phyloP scores from a whole-genome alignment of 1,140 invertebrate species.

The Amphibalanus amphitrite region DNA sequence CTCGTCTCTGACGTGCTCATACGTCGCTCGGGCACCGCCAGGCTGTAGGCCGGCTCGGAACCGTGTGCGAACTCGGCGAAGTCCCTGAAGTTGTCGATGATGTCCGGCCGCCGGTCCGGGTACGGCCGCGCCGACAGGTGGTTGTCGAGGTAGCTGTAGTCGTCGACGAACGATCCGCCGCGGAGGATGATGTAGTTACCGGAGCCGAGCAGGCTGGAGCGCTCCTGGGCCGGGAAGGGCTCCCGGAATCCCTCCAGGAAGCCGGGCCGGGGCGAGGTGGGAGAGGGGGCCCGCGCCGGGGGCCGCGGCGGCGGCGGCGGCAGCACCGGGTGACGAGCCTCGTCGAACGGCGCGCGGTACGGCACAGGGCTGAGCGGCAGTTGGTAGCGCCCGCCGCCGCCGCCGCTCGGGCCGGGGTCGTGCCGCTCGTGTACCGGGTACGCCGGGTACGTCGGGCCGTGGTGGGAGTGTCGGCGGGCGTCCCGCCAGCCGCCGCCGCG shows the following conservation, averaged over 20 bases:
- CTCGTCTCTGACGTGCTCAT: not conserved
- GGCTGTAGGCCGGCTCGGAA: not conserved
- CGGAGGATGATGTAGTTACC: not conserved
- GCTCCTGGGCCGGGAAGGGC: not conserved
- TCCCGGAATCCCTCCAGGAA: not conserved
- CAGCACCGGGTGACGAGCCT: not conserved
- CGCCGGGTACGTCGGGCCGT: too few species aligned
- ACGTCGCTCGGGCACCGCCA: not conserved
- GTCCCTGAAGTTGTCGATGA: not conserved
- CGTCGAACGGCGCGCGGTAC: not conserved
- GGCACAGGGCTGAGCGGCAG: not conserved
- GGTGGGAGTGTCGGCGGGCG: not conserved
- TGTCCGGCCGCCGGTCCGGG: not conserved
- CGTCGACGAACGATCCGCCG: not conserved
- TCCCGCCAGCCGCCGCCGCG: too few species aligned
- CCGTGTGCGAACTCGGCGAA: not conserved
- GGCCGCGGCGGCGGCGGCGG: too few species aligned
- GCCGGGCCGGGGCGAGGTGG: too few species aligned
- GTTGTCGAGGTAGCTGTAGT: not conserved
- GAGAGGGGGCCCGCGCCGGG: too few species aligned
- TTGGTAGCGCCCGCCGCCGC: not conserved
- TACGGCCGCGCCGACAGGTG: not conserved
- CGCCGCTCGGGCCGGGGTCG: too few species aligned
- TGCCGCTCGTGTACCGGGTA: not conserved
- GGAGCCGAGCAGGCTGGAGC: not conserved